A percentile compares a stretch with the other conserved stretches of the same genome.
phyloP scores from a whole-genome alignment of 2,113 vertebrate genomes.

The Chlorodrepanis virens region DNA sequence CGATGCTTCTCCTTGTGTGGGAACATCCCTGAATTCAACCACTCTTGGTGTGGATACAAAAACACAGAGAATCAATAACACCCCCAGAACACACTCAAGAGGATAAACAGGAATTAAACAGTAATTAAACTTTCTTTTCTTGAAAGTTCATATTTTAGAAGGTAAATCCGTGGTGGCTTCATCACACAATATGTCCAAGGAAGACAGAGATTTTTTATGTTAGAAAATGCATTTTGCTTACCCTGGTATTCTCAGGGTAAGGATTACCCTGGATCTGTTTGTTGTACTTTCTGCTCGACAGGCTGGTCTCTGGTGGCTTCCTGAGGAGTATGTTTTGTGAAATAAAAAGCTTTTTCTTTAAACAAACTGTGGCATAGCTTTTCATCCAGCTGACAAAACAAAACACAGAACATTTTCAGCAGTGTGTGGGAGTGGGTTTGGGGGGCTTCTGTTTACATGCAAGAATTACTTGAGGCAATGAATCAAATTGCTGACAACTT shows the following conservation, averaged over 20 bases:
- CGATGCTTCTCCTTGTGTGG: not conserved
- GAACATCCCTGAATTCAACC: not conserved
- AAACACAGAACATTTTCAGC: not conserved
- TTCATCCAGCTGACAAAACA: conserved; percentile 31
- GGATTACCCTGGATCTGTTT: not conserved
- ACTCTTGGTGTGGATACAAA: not conserved
- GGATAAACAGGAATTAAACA: not conserved
- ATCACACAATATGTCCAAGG: not conserved
- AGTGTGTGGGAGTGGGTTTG: not conserved
- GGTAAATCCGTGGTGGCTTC: not conserved
- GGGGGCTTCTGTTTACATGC: not conserved
- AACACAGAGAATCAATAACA: not conserved
- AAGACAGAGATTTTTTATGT: not conserved
- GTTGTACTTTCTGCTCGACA: not conserved
- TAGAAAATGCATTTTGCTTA: not conserved
- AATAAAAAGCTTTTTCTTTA: conserved; percentile 30
- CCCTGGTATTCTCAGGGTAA: not conserved
- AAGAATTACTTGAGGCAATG: not conserved
- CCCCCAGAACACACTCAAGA: not conserved
- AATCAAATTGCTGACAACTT: not conserved
- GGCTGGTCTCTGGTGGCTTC: not conserved
- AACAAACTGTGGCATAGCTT: not conserved
- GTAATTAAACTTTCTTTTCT: not conserved
- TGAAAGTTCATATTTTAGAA: not conserved
- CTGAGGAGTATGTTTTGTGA: not conserved